Conservation (phyloP, 2,888 invertebrate genomes). For the Halocaridina rubra region DNA sequence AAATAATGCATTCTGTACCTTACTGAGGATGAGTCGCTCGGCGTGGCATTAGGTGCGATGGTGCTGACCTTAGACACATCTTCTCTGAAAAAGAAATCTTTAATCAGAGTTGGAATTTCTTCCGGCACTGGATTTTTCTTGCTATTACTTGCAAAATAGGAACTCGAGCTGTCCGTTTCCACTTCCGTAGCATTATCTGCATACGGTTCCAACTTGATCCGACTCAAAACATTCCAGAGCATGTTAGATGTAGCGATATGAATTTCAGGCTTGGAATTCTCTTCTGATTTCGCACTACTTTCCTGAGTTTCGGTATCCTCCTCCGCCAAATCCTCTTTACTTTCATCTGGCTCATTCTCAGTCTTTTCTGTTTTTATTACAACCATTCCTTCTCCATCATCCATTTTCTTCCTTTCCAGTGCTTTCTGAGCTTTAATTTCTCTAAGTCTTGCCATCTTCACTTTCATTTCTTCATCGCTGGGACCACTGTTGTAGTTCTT, state of each 20-base stretch:
- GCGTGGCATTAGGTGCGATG: neutral
- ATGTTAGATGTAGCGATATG: conserved; percentile 6
- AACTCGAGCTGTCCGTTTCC: neutral
- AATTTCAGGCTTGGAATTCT: neutral
- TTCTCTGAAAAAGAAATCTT: conserved; percentile 1
- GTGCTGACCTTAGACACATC: conserved; percentile 20
- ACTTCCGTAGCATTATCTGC: neutral
- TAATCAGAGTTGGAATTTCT: neutral
- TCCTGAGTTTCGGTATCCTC: neutral
- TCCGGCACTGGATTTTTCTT: neutral
- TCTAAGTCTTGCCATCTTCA: neutral
- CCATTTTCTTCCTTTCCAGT: neutral
- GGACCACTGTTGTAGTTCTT: neutral
- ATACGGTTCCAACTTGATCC: conserved; percentile 1
- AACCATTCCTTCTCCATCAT: neutral
- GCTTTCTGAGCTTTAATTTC: neutral
- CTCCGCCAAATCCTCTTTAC: neutral
- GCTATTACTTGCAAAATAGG: neutral
- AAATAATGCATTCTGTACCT: neutral
- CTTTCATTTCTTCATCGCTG: neutral
- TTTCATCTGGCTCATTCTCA: neutral
- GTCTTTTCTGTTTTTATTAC: neutral
- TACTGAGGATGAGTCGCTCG: neutral
- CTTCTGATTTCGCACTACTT: neutral
- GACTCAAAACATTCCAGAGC: conserved; percentile 24